These are phyloP conservation scores for Drosophila aldrichi DNA, from an alignment of 2,888 invertebrate genomes.

Conservation along the genomic window DNA sequence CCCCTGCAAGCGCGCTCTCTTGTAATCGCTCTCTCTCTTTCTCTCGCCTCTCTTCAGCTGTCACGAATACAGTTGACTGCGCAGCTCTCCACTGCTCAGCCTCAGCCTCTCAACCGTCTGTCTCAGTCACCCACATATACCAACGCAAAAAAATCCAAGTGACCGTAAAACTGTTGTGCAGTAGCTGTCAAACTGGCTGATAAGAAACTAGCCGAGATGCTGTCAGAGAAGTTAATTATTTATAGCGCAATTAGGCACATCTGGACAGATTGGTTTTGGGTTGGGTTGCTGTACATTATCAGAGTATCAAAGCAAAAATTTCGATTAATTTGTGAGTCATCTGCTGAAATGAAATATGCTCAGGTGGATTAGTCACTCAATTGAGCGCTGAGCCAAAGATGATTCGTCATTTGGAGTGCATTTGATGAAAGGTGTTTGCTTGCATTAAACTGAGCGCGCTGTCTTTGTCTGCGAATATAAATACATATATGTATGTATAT, in stretches of 20 bases:
- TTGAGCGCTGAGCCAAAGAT: constrained; percentile 24
- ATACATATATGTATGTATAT: neutral
- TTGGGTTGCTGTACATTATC: constrained; percentile 18
- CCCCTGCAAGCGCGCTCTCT: constrained; percentile 31
- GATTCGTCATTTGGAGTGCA: constrained; percentile 52
- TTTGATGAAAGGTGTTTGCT: constrained; percentile 51
- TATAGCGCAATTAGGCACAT: constrained; percentile 41
- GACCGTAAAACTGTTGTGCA: constrained; percentile 13
- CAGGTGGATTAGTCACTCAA: constrained; percentile 57
- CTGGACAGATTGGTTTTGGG: constrained; percentile 29
- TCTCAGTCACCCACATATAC: constrained; percentile 15
- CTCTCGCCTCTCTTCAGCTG: constrained; percentile 8
- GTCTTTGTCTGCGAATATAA: neutral
- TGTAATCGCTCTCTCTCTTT: constrained; percentile 12
- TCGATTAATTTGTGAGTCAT: constrained; percentile 47
- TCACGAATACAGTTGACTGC: constrained; percentile 9
- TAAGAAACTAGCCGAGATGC: constrained; percentile 30
- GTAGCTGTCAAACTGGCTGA: constrained; percentile 27
- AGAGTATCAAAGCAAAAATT: constrained; percentile 16
- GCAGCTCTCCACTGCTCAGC: constrained; percentile 20
- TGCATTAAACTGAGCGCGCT: constrained; percentile 31
- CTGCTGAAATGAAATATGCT: constrained; percentile 13
- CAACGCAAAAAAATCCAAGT: constrained; percentile 15
- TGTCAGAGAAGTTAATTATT: constrained; percentile 36
- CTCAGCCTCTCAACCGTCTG: constrained; percentile 26